Evolutionary conservation across 1,140 invertebrate species (phyloP).

Genomic region (Drosophila santomea): DNA sequence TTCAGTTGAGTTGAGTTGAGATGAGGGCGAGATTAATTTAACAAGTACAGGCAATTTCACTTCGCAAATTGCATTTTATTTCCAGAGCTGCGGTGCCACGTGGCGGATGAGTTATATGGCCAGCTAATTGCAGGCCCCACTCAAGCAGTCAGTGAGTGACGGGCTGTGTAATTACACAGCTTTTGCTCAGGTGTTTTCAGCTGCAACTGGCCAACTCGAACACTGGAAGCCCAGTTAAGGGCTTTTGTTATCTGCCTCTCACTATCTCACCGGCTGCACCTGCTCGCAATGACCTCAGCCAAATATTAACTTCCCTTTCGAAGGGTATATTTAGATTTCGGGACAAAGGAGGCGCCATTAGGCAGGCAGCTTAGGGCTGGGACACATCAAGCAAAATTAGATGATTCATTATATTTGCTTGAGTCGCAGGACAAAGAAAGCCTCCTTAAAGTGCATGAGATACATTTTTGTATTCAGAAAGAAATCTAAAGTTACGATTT

Average conservation of each 20-base stretch:
- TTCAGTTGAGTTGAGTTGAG: slow-evolving; percentile 19
- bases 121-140: slow-evolving; percentile 41
- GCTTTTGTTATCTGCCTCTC: slow-evolving; percentile 44
- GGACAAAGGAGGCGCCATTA: neutral
- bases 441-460: neutral
- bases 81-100: slow-evolving; percentile 30
- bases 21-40: slow-evolving; percentile 46
- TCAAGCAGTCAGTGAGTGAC: slow-evolving; percentile 16
- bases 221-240: neutral
- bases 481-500: no score
- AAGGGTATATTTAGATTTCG: slow-evolving; percentile 15
- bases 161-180: slow-evolving; percentile 29
- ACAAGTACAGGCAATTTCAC: slow-evolving; percentile 47
- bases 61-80: slow-evolving; percentile 56
- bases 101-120: slow-evolving; percentile 49
- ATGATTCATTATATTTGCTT: neutral
- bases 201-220: slow-evolving; percentile 19
- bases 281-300: slow-evolving; percentile 49
- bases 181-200: slow-evolving; percentile 22
- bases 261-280: slow-evolving; percentile 35
- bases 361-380: neutral
- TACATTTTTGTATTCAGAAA: no score
- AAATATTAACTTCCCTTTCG: slow-evolving; percentile 22
- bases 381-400: neutral
- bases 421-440: neutral